Evolutionary conservation across 53 echinoderm and acorn worm species (phyloP), one percentile per base, ranked within the genome.

Genomic region (Zoroaster sp.): DNA sequence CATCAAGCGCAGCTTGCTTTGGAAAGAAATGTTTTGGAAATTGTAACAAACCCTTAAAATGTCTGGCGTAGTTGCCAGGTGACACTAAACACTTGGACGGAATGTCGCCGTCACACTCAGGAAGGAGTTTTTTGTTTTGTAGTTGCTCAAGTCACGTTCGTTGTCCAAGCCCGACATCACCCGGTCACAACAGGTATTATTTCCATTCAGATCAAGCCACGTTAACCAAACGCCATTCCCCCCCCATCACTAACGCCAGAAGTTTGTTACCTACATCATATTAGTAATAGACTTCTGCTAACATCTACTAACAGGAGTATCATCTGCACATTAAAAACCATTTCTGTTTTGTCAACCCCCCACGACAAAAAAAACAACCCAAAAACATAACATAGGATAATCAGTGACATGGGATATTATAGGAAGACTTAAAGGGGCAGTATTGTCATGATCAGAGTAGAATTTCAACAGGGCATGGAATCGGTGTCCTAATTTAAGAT

Each of bases 71-170:
- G 73, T 73, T 42, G 36, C 42, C 5, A 15, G 34, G 45, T 4
- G 14, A 47, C 35, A 34, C 34, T 49, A 49, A 76, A 33, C 28
- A 33, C 30, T 51, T 15, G 18, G 5, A 37, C 37, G 35, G 76
- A 76, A 35, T 33, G 69, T 9, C 9, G 28, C 25, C 11, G 63
- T 68, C 6, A 44, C 31, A 67, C 67, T 67, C 67, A 82, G 44
- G 82, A 67, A 40, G 68, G 41, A 68, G 40, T 82, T 82, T 59
- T 82, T 82, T 82, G 68, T 82, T 68, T 82, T 82, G 1, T 82
- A 82, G 82, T 82, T 68, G 68, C 82, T 82, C 82, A 82, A 82
- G 82, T 68, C 70, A 21, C 85, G 85, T 85, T 3, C 85, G 49
- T 49, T 85, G 70, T 71, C 85, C 72, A 85, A 85, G 85, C n/a